A percentile compares a stretch with the other conserved stretches of the same genome.
These are phyloP conservation scores for Pseudomyrmex pallidus DNA, from an alignment of 1,140 invertebrate genomes.

Conservation along the genomic window DNA sequence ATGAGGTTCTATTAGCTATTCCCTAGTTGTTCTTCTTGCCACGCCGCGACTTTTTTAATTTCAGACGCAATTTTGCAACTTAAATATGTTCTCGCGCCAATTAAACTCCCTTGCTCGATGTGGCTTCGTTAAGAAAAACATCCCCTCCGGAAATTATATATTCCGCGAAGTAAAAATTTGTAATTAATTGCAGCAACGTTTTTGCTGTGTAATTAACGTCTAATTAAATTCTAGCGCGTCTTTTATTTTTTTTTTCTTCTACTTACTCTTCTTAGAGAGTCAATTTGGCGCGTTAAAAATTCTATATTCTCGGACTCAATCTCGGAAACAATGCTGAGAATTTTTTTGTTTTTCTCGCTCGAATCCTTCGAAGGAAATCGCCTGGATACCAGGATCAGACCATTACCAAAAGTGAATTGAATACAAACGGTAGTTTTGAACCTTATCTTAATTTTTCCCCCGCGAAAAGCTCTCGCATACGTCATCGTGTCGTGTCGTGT, in stretches of 20 bases:
- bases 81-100: constrained; percentile 35
- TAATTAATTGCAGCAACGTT: not conserved
- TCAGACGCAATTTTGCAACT: constrained; percentile 26
- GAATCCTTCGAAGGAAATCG: too few relatives aligned
- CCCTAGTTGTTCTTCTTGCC: constrained; percentile 34
- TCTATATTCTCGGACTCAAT: not conserved
- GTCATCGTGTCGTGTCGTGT: too few relatives aligned
- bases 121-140: constrained; percentile 7
- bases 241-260: not conserved
- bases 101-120: constrained; percentile 13
- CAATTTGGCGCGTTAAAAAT: too few relatives aligned
- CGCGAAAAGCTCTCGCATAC: too few relatives aligned
- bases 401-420: too few relatives aligned
- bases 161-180: constrained; percentile 11
- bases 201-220: not conserved
- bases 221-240: not conserved
- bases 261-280: not conserved
- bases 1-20: constrained; percentile 33
- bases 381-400: too few relatives aligned
- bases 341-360: too few relatives aligned
- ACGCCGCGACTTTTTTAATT: constrained; percentile 30
- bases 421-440: too few relatives aligned
- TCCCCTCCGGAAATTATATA: not conserved
- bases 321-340: not conserved
- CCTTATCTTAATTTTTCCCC: too few relatives aligned